Base-by-base conservation (phyloP, 2,113 vertebrate genomes). In the Dromaius novaehollandiae region DNA sequence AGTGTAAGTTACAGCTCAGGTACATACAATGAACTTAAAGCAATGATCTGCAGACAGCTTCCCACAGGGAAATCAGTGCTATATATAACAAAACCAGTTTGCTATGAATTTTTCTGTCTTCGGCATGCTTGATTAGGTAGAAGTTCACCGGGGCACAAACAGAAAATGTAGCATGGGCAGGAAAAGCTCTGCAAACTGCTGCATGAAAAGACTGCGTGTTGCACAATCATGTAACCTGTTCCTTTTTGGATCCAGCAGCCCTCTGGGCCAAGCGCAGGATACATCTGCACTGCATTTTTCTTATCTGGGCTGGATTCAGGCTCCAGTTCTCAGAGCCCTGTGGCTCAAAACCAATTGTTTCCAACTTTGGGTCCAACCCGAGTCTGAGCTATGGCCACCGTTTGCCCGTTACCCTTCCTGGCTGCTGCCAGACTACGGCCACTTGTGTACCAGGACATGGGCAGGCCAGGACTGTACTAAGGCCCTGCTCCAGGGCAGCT, bases 21-120 rank as follows among this genome's bases (percentile, higher is more conserved):
- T 88, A 80, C 70, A 63, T 69, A 73, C 73, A 36, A 80, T 56
- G 73, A 92, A 76, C 60, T 91, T 83, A 36, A 87, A 76, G 34
- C 60, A 82, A 78, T 69, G 81, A 94, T 82, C 81, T 92, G 53
- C 78, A 96, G 69, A n/a, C 65, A 85, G 44, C 26, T 89, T 90
- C 90, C 89, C 73, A 79, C 56, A 64, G 68, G 68, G 85, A 80
- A 89, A 91, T 86, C 10, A 5, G 30, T 86, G 38, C 19, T 91
- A 73, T 50, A 42, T 78, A 36, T 70, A 94, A 55, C 46, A 95
- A 95, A 82, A 50, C 19, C 66, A 46, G 34, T 55, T 91, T 14
- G 2, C 38, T 65, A 42, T 1, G 0, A 15, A 21, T 21, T 87
- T 50, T 89, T 82, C 82, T 86, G 63, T 70, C 63, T 87, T 65